Evolutionary conservation across 2,797 vertebrate genomes (phyloP).

Genomic region (Esox lucius): DNA sequence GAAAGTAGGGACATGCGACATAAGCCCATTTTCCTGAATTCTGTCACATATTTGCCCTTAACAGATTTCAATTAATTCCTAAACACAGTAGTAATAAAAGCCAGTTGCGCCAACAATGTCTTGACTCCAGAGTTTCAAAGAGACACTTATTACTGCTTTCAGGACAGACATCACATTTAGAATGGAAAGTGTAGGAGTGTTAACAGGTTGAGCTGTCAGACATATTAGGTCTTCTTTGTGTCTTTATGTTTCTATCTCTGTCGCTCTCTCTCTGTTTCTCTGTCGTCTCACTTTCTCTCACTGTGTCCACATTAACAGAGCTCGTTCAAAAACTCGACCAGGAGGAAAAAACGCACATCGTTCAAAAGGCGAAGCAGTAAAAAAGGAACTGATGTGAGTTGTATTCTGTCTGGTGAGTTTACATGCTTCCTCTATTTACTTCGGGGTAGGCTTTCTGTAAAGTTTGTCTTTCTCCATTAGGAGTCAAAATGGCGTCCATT

Average conservation of each 20-base stretch:
- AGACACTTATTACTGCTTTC: too few species aligned
- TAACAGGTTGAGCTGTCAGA: not conserved
- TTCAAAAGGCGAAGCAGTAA: conserved; percentile 98
- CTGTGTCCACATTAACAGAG: conserved; percentile 76
- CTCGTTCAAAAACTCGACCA: conserved; percentile 92
- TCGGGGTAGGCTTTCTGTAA: conserved; percentile 1
- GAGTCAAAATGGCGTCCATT: conserved; percentile 96
- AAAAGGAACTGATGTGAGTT: conserved; percentile 92
- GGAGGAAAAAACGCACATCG: conserved; percentile 96
- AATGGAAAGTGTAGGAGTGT: too few species aligned
- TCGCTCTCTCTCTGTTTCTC: not conserved
- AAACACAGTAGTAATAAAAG: too few species aligned
- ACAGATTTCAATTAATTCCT: too few species aligned
- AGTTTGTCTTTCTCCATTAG: conserved; percentile 57
- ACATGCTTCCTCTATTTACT: not conserved
- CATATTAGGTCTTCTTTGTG: not conserved
- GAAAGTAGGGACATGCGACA: too few species aligned
- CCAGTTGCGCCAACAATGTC: too few species aligned
- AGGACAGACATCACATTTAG: too few species aligned
- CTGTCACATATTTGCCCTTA: too few species aligned
- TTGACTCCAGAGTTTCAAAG: too few species aligned
- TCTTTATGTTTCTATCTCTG: not conserved
- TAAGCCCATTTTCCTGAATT: too few species aligned
- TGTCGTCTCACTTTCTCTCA: conserved; percentile 19
- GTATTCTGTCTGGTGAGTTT: not conserved